Base-by-base conservation (phyloP, 1,140 invertebrate genomes). In the Hetaerina americana region DNA sequence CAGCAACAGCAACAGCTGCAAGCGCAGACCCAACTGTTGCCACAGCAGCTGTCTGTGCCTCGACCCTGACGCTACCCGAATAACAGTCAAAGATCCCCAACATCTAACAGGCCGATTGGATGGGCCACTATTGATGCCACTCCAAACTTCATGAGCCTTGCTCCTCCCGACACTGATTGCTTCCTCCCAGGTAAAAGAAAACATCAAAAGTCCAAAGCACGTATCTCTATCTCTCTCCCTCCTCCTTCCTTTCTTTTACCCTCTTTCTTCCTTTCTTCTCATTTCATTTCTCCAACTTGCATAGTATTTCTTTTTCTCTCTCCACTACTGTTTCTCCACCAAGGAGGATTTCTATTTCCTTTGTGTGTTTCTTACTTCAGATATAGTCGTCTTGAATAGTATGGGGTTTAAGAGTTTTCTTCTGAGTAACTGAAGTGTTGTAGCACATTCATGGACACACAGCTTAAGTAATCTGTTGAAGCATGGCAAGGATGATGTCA, bases 81-180 rank as follows among this genome's bases (percentile, higher is more conserved):
- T 67, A 73, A 72, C 71, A 57, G 72, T 67, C 72, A 72, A 71
- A 72, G 69, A 73, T 74, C 72, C 72, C 69, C 73, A 71, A n/a
- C n/a, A n/a, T 73, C 68, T 49, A 73, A 72, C 75, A 76, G 77
- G 76, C 76, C 76, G 70, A 74, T 76, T 26, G 76, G 75, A 74
- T 75, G 77, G 74, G 76, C 77, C 70, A 77, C 75, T 70, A 77
- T 75, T 74, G 76, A 77, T 73, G 77, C 74, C 74, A 77, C 77
- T 76, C 76, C 77, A 75, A 74, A 76, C 57, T 76, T 76, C 74
- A 77, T 76, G 74, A 77, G 76, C 73, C 76, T 78, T 72, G 75
- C 76, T 72, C 73, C 76, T 76, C 75, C 75, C 40, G 40, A 57
- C 2, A 18, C 40, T 57, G 40, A 57, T 5, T 57, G 40, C 40